Base-by-base conservation (phyloP, 1,140 invertebrate species). In the Cardiocondyla obscurior region DNA sequence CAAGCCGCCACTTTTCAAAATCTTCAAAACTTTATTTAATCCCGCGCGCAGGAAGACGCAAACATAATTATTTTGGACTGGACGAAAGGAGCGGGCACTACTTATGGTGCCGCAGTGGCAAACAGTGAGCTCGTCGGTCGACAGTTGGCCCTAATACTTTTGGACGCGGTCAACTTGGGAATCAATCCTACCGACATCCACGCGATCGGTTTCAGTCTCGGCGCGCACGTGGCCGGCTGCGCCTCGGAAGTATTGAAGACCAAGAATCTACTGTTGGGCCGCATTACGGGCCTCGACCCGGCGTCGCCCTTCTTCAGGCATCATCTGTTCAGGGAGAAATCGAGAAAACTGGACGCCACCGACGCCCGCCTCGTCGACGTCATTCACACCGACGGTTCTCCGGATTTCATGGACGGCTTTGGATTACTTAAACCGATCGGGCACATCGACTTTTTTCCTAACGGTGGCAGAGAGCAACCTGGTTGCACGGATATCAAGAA, bases 341-440 rank as follows among this genome's bases (percentile, higher is more conserved):
- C 91, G 3, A 89, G 91, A 89, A 96, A 94, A 67, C 92, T 98
- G 1, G 97, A 98, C 89, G 96, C 96, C 1, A 95, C 95, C 0
- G 98, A 98, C 88, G 98, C 98, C 12, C 93, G 95, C 65, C 95
- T 98, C 22, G 97, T 98, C 1, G 97, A 98, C 90, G 96, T 97
- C 30, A 97, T 98, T 90, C 97, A 98, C 88, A 98, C 97, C 0
- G 97, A 97, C 90, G 97, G 96, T 3, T 93, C 93, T 0, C 81
- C 88, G 4, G 92, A 92, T 53, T 93, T 94, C 44, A 96, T 96
- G 0, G 97, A 97, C 0, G 94, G 97, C 0, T 95, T 98, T 74
- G 97, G 97, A 0, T 95, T 97, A 65, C 92, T 94, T 58, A 94
- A 92, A 90, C 95, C 93, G 76, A 94, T 94, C 90, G 96, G 94